Percentiles rank a stretch among this genome's conserved stretches.
Evolutionary conservation across 2,797 vertebrate species (phyloP).

Genomic region (Hyperoplus immaculatus): DNA sequence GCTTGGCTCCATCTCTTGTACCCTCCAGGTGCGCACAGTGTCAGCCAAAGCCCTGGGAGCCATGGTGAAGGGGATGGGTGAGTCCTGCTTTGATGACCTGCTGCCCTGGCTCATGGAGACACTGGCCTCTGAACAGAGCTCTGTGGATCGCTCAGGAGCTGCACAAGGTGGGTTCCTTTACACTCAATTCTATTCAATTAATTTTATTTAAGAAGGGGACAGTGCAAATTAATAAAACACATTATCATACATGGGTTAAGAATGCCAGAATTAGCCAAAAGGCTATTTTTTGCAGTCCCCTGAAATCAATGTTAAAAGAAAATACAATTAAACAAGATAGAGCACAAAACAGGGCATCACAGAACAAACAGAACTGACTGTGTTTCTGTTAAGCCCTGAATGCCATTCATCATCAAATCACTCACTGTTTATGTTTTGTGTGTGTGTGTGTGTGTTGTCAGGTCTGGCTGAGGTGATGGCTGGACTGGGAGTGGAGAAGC

Average conservation of each 20-base stretch:
- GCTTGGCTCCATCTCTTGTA: neutral
- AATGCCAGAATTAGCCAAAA: no score
- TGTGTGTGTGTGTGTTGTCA: slow-evolving; percentile 58
- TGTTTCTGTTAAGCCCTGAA: neutral
- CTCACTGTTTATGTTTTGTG: no score
- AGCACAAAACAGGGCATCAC: no score
- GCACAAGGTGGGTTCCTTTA: slow-evolving; percentile 89
- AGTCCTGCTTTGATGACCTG: slow-evolving; percentile 96
- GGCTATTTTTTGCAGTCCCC: no score
- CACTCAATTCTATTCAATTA: neutral
- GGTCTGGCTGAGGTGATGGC: slow-evolving; percentile 99
- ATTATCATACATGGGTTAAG: no score
- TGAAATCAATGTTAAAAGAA: no score
- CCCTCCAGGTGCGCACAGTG: slow-evolving; percentile 93
- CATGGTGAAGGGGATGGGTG: slow-evolving; percentile 99
- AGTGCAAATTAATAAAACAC: no score
- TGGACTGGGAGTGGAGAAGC: slow-evolving; percentile 96
- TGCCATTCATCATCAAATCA: neutral
- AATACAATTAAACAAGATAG: no score
- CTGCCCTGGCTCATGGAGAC: slow-evolving; percentile 99
- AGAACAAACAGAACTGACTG: no score
- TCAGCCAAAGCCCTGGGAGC: slow-evolving; percentile 98
- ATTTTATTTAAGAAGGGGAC: no score
- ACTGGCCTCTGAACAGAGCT: slow-evolving; percentile 97
- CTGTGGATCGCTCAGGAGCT: slow-evolving; percentile 97